These are phyloP conservation scores for Agriotes lineatus DNA, from an alignment of 2,888 invertebrate genomes.

Conservation along the genomic window DNA sequence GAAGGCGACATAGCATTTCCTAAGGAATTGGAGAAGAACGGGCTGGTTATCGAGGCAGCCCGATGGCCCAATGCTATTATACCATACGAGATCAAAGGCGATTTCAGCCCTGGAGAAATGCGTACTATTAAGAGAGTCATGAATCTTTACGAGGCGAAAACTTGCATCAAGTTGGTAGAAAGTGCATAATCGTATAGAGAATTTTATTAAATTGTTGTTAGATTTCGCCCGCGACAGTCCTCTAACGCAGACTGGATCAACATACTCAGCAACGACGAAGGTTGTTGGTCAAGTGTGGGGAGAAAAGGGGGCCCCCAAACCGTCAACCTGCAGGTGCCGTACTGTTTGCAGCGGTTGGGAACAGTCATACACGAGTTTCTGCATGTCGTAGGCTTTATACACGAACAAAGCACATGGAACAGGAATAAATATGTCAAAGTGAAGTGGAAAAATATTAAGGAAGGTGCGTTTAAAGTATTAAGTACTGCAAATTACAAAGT, in stretches of 20 bases:
- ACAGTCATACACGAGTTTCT: constrained; percentile 85
- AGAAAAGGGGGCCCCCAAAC: constrained; percentile 76
- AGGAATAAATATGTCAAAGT: constrained; percentile 78
- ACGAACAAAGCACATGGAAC: constrained; percentile 85
- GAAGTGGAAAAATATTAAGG: constrained; percentile 76
- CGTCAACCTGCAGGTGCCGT: constrained; percentile 81
- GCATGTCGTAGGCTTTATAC: constrained; percentile 84
- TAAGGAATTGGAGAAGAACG: constrained; percentile 35
- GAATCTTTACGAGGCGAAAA: constrained; percentile 79
- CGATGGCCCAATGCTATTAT: constrained; percentile 70
- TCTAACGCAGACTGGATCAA: constrained; percentile 77
- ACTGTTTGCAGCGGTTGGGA: constrained; percentile 79
- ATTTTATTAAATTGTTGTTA: constrained; percentile 46
- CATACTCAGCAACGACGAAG: constrained; percentile 77
- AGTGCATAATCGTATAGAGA: too few species aligned
- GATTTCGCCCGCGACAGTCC: constrained; percentile 73
- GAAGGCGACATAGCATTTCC: constrained; percentile 85
- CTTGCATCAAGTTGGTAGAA: constrained; percentile 77
- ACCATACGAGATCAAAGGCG: constrained; percentile 77
- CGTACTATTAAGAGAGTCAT: constrained; percentile 78
- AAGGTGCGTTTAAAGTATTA: constrained; percentile 66
- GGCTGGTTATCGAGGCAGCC: constrained; percentile 45
- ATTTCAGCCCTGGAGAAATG: constrained; percentile 73
- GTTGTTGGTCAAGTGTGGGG: constrained; percentile 88
- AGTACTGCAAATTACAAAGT: too few species aligned